Evolutionary conservation across 2,797 vertebrate genomes (phyloP).

Genomic region (Aythya fuligula): DNA sequence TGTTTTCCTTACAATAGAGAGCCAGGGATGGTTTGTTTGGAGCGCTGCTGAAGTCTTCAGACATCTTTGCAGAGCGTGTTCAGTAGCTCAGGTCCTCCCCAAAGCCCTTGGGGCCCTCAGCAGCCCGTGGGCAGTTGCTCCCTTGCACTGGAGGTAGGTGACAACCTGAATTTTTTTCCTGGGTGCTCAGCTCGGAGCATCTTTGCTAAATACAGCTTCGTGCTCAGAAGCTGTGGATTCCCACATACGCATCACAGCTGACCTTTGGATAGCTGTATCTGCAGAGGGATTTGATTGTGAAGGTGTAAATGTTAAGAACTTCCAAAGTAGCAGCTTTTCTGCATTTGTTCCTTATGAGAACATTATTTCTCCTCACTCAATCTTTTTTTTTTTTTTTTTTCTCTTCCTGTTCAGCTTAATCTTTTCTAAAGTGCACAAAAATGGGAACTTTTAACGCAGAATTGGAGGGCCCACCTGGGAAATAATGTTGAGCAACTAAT

Average conservation of each 20-base stretch:
- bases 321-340: not conserved
- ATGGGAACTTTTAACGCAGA: not conserved
- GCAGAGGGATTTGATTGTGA: not conserved
- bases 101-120: not conserved
- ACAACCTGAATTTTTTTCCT: not conserved
- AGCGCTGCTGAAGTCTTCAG: not conserved
- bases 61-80: not conserved
- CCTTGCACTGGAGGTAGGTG: not conserved
- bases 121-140: not conserved
- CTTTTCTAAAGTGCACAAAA: not conserved
- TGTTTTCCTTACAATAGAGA: slow-evolving; percentile 7
- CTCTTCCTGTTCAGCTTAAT: not conserved
- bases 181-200: fast-evolving
- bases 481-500: not conserved
- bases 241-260: not conserved
- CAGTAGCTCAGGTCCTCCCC: not conserved
- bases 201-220: not conserved
- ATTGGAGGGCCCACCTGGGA: not conserved
- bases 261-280: not conserved
- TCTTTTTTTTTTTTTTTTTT: not conserved
- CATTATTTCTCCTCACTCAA: not conserved
- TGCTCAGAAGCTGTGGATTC: not conserved
- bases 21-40: slow-evolving; percentile 3
- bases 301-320: not conserved
- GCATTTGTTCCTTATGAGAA: not conserved